Percentiles rank a stretch among this genome's conserved stretches.
Evolutionary conservation across 2,113 vertebrate genomes (phyloP).

Genomic region (Mormyrus lacerda): DNA sequence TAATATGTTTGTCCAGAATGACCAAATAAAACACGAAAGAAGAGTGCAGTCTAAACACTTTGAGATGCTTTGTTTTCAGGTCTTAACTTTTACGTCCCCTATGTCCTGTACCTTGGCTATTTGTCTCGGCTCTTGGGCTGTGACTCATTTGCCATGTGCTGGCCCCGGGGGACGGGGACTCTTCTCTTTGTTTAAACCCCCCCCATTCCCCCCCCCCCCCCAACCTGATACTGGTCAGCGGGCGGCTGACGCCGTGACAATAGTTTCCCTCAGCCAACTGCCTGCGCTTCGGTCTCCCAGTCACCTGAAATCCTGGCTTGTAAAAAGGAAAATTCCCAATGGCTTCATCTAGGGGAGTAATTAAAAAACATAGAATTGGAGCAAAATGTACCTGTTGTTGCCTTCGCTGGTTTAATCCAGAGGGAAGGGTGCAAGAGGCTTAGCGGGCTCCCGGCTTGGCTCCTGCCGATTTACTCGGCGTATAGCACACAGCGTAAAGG

Average conservation of each 20-base stretch:
- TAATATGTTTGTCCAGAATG: background rate
- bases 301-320: background rate
- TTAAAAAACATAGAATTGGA: constrained; percentile 40
- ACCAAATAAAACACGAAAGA: background rate
- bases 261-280: background rate
- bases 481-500: constrained; percentile 60
- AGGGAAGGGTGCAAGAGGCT: constrained; percentile 62
- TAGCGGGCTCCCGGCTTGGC: constrained; percentile 66
- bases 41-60: background rate
- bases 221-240: background rate
- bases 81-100: constrained; percentile 12
- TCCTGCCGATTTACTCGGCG: constrained; percentile 68
- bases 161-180: background rate
- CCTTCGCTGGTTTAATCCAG: constrained; percentile 65
- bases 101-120: background rate
- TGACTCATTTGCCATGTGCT: background rate
- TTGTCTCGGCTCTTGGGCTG: background rate
- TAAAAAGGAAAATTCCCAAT: background rate
- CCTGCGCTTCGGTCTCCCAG: background rate
- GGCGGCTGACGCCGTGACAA: background rate
- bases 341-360: background rate
- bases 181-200: background rate
- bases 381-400: constrained; percentile 60
- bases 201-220: background rate
- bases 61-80: constrained; percentile 27